Evolutionary conservation across 2,113 vertebrate genomes (phyloP), one percentile per base, ranked within the genome.

Genomic region (Amblyornis subalaris): DNA sequence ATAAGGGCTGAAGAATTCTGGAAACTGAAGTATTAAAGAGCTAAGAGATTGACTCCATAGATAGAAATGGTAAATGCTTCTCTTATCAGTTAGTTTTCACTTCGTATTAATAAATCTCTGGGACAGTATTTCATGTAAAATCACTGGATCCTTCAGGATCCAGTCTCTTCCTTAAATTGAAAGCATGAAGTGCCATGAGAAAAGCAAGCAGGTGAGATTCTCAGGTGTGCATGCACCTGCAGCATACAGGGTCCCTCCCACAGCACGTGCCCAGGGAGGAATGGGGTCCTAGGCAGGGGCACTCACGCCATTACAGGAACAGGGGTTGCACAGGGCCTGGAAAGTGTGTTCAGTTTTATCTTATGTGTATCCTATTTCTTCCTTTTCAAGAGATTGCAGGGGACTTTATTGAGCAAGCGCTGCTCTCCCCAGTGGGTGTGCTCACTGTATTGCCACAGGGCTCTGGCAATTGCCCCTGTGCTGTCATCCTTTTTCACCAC

Each of bases 251-350:
- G 44, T 15, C 28, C 25, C 44, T 50, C 54, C 44, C 61, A 53
- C 36, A 53, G n/a, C 47, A 7, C 0, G 2, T 69, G 42, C 35
- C 35, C 3, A 1, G 42, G 24, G 28, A 69, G 58, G 21, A 44
- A 16, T 17, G 1, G 54, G 2, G 2, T 44, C 40, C 40, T 66
- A 0, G 0, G 28, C 44, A n/a, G 47, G 38, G 33, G 18, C 28
- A 48, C 1, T 0, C 50, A 77, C 47, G 6, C 36, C 36, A 28
- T 42, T 42, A 28, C 23, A 29, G 57, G 55, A 44, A 28, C 38
- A 60, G 33, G 15, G 16, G 0, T 26, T 64, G 44, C 15, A 14
- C n/a, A 44, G 29, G 18, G 38, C 38, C 66, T 51, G 61, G 61
- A 61, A 57, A 82, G 64, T 5, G 1, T 35, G 18, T 40, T 53